Conservation (phyloP, 2,797 vertebrate genomes). For the Tokudaia tokunoshimensis region DNA sequence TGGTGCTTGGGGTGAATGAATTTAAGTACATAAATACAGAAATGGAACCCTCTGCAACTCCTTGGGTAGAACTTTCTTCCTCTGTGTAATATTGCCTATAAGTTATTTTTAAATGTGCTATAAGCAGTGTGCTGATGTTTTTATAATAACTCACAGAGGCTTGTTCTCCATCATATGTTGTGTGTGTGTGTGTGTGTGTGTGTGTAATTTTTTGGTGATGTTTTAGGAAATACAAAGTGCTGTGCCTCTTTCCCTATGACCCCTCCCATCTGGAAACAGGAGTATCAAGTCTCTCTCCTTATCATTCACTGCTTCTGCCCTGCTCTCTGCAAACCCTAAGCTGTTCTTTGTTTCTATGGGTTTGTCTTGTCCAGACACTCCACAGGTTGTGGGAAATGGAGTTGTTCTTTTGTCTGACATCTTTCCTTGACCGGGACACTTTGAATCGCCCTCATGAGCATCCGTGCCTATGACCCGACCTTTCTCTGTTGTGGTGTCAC, state of each 20-base stretch:
- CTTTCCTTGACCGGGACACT: neutral
- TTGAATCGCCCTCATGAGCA: neutral
- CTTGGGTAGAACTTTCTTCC: neutral
- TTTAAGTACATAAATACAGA: neutral
- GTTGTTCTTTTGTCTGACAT: neutral
- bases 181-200: too few relatives aligned
- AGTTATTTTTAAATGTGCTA: neutral
- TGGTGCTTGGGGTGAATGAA: neutral
- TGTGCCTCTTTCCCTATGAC: neutral
- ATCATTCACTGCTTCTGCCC: neutral
- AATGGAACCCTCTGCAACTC: neutral
- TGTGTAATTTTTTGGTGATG: neutral
- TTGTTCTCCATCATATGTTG: neutral
- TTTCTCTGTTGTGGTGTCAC: neutral
- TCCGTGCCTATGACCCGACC: rapidly evolving
- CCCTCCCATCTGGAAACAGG: neutral
- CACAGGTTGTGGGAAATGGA: neutral
- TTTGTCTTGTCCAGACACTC: neutral
- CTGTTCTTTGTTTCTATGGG: neutral
- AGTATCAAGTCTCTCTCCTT: neutral
- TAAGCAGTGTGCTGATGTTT: neutral
- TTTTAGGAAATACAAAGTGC: neutral
- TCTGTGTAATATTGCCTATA: neutral
- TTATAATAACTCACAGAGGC: neutral
- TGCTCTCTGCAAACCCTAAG: too few relatives aligned